Base-by-base conservation (phyloP, 2,888 invertebrate genomes). In the Druceiella hillmani region DNA sequence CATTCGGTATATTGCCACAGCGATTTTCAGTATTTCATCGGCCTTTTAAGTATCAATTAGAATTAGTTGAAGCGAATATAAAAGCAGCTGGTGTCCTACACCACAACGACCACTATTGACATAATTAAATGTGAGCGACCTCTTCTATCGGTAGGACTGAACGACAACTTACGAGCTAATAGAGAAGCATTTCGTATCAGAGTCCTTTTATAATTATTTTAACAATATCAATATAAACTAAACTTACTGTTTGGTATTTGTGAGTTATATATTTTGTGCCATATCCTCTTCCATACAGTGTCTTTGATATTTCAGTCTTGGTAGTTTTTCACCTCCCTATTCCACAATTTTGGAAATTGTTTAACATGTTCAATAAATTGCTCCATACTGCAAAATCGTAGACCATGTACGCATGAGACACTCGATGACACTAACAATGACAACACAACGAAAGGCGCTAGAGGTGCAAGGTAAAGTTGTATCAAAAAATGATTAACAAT, bases 121-220 rank as follows among this genome's bases (percentile, higher is more conserved):
- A 47, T 46, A 43, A 43, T 45, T 41, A 42, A 42, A 47, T 42
- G 38, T 44, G 36, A 41, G 42, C 46, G 40, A 42, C 45, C 44
- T 40, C 42, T 46, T 38, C 37, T n/a, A n/a, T n/a, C n/a, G n/a
- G n/a, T n/a, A n/a, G n/a, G 5, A 27, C 27, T 33, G 40, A 7
- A 7, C 27, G 27, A n/a, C 40, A 46, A 45, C 38, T 40, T 44
- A 45, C 49, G 46, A 47, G 44, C 45, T 46, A 45, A 44, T 41
- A 46, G 44, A 44, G 44, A 47, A 49, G 47, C 45, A 45, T 46
- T 46, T 46, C 43, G 41, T 47, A 41, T 47, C 44, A 48, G 44
- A 46, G 43, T 47, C 26, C 12, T 48, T 47, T 47, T 45, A 47
- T 48, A 47, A 48, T 48, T 48, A 48, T 42, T 48, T 48, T 48